Evolutionary conservation across 2,888 invertebrate genomes (phyloP).

Genomic region (Seira musarum): DNA sequence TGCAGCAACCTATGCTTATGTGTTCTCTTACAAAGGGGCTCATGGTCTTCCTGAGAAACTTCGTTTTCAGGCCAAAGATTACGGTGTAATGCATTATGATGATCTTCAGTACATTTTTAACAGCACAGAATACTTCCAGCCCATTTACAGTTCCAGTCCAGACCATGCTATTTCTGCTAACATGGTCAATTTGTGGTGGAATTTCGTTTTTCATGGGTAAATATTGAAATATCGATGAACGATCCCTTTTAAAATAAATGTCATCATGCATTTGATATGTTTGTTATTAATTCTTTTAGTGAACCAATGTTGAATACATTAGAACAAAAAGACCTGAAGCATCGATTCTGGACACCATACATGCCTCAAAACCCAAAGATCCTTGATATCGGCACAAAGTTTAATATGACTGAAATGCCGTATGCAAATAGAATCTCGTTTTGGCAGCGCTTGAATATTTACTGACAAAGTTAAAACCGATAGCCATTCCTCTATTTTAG

Average conservation of each 20-base stretch:
- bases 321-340: slow-evolving; percentile 50
- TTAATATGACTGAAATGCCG: slow-evolving; percentile 53
- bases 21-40: slow-evolving; percentile 57
- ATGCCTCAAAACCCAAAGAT: slow-evolving; percentile 39
- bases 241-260: background rate
- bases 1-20: slow-evolving; percentile 48
- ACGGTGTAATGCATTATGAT: slow-evolving; percentile 58
- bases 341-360: slow-evolving; percentile 57
- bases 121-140: slow-evolving; percentile 57
- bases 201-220: slow-evolving; percentile 55
- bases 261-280: background rate
- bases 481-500: no score
- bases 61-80: slow-evolving; percentile 55
- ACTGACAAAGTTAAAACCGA: no score
- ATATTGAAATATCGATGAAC: slow-evolving; percentile 7
- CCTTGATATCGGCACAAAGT: slow-evolving; percentile 45
- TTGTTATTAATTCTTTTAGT: slow-evolving; percentile 13
- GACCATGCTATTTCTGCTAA: slow-evolving; percentile 50
- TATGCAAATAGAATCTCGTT: slow-evolving; percentile 49
- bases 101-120: slow-evolving; percentile 58
- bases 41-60: slow-evolving; percentile 59
- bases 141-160: slow-evolving; percentile 28
- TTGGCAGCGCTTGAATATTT: slow-evolving; percentile 52
- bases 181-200: slow-evolving; percentile 58
- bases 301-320: slow-evolving; percentile 56